Evolutionary conservation across 2,888 invertebrate genomes (phyloP).

Genomic region (Euphydryas editha): DNA sequence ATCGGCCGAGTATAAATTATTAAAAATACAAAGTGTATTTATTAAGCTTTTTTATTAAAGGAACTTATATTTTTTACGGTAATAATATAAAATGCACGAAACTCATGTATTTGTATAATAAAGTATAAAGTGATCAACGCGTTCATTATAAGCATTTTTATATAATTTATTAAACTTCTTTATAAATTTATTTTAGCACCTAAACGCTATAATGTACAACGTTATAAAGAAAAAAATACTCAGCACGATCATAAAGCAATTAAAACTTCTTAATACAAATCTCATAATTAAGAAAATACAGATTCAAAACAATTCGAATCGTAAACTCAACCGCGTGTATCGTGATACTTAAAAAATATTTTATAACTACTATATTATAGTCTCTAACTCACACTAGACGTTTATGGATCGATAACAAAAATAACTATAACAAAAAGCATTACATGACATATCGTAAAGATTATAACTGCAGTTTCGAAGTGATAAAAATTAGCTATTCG

Average conservation of each 20-base stretch:
- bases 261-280: constrained; percentile 9
- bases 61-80: not conserved
- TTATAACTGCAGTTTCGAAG: constrained; percentile 21
- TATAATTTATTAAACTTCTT: not conserved
- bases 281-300: constrained; percentile 5
- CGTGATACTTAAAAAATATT: constrained; percentile 26
- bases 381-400: constrained; percentile 32
- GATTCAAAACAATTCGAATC: constrained; percentile 10
- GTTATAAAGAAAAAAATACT: not conserved
- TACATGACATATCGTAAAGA: constrained; percentile 31
- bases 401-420: constrained; percentile 36
- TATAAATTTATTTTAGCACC: constrained; percentile 1
- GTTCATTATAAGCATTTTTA: not conserved
- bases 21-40: not conserved
- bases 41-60: not conserved
- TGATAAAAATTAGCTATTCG: constrained; percentile 30
- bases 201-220: not conserved
- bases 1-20: not conserved
- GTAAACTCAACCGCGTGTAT: constrained; percentile 3
- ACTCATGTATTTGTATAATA: not conserved
- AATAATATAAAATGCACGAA: not conserved
- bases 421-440: constrained; percentile 22
- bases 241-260: not conserved
- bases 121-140: constrained; percentile 3
- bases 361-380: constrained; percentile 30